Conservation (phyloP, 2,888 invertebrate species). For the Zhuqinia jingwanae region DNA sequence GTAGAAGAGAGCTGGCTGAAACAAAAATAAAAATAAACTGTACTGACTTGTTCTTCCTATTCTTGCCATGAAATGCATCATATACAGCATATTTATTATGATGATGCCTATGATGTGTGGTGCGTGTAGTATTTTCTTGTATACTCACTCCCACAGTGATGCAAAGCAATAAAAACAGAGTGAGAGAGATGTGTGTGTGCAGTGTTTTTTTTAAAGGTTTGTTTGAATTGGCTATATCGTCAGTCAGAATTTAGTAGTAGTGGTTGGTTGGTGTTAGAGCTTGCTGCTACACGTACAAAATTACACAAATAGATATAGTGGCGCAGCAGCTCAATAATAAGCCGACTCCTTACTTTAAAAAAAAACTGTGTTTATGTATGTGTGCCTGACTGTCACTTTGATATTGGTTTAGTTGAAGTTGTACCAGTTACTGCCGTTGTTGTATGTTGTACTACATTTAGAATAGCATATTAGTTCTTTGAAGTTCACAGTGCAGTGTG, state of each 20-base stretch:
- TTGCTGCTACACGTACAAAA: neutral
- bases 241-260: neutral
- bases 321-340: neutral
- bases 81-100: neutral
- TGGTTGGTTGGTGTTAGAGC: neutral
- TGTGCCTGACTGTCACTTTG: slow-evolving; percentile 15
- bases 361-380: slow-evolving; percentile 15
- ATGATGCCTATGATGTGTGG: no score
- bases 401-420: neutral
- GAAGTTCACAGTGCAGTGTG: neutral
- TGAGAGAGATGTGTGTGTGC: neutral
- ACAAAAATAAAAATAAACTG: neutral
- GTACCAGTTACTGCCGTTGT: no score
- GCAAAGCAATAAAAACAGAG: neutral
- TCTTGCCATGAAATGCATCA: neutral
- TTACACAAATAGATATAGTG: neutral
- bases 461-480: neutral
- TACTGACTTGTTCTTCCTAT: neutral
- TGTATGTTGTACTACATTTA: no score
- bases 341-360: no score
- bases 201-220: slow-evolving; percentile 16
- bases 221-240: neutral
- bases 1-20: neutral
- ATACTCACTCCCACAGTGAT: neutral
- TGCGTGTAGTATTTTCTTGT: neutral